These are phyloP conservation scores for Podarcis siculus DNA, from an alignment of 2,797 vertebrate genomes.

Conservation along the genomic window DNA sequence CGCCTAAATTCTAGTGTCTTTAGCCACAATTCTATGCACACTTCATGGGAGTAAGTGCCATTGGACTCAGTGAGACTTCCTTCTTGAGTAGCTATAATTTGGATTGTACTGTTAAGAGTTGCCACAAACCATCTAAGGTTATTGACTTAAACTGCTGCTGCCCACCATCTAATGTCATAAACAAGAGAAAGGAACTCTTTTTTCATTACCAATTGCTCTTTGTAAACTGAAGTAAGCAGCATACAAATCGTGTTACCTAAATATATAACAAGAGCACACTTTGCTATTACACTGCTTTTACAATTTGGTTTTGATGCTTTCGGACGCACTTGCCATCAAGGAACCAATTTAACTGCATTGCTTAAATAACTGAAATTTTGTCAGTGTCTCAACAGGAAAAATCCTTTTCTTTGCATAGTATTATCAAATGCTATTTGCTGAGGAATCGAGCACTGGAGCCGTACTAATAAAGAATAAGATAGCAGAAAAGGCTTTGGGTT, in stretches of 20 bases:
- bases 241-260: too few relatives aligned
- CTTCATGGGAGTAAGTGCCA: too few relatives aligned
- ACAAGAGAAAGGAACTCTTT: neutral
- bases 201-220: too few relatives aligned
- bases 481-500: neutral
- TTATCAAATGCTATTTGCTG: neutral
- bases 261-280: neutral
- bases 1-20: too few relatives aligned
- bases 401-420: neutral
- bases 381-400: slow-evolving; percentile 2
- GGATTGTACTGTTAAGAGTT: neutral
- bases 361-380: neutral
- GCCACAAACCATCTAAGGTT: neutral
- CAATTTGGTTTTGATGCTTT: neutral
- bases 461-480: neutral
- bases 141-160: neutral
- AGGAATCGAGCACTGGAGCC: neutral
- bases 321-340: neutral
- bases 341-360: neutral
- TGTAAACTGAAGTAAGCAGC: too few relatives aligned
- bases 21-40: too few relatives aligned
- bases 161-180: neutral
- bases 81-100: too few relatives aligned
- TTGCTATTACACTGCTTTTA: neutral
- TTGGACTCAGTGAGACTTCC: too few relatives aligned